These are phyloP conservation scores for Calonectris borealis DNA, from an alignment of 2,113 vertebrate species.

Conservation along the genomic window DNA sequence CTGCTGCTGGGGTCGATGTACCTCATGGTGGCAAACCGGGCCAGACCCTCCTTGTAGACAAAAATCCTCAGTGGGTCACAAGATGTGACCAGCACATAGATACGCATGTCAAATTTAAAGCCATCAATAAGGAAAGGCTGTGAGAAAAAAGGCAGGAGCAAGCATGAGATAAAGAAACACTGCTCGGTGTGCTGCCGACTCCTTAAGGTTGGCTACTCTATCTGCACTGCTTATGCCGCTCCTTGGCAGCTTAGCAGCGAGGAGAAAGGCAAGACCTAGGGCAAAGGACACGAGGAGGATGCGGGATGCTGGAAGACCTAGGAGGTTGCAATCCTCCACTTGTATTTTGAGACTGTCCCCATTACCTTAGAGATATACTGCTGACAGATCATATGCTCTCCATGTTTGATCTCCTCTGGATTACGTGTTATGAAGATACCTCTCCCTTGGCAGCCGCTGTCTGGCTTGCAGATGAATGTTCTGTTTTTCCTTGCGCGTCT, in stretches of 20 bases:
- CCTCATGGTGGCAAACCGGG: constrained; percentile 79
- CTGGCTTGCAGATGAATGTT: constrained; percentile 79
- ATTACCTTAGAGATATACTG: constrained; percentile 79
- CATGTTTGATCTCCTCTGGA: constrained; percentile 68
- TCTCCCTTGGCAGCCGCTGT: constrained; percentile 76
- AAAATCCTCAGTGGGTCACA: constrained; percentile 80
- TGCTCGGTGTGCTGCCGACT: neutral
- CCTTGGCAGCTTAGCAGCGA: neutral
- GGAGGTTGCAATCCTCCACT: neutral
- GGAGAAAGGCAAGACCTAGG: neutral
- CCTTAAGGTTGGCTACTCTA: neutral
- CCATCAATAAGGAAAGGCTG: constrained; percentile 82
- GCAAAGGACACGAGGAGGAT: neutral
- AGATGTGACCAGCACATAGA: constrained; percentile 80
- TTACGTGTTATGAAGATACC: constrained; percentile 79
- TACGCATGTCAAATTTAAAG: constrained; percentile 80
- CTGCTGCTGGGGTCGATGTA: constrained; percentile 72
- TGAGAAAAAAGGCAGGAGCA: neutral
- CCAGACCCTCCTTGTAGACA: constrained; percentile 79
- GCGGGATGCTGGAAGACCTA: neutral
- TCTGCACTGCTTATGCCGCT: neutral
- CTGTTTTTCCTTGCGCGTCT: constrained; percentile 49
- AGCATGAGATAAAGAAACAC: neutral
- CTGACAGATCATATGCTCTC: constrained; percentile 80
- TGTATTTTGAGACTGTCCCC: fast-evolving